Percentiles rank a stretch among this genome's conserved stretches.
Evolutionary conservation across 2,113 vertebrate species (phyloP).

Genomic region (Ondatra zibethicus): DNA sequence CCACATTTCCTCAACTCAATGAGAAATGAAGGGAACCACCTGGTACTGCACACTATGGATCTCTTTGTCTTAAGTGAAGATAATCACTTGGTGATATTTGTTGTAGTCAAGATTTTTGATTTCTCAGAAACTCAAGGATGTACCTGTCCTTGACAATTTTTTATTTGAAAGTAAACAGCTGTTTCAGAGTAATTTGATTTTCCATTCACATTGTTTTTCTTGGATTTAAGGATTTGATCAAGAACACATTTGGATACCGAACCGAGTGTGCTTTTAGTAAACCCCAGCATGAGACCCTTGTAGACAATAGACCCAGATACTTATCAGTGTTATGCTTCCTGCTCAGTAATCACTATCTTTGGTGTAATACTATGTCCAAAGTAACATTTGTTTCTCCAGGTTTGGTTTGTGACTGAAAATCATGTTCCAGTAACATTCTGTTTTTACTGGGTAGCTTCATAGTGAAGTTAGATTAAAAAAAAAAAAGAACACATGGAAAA

Average conservation of each 20-base stretch:
- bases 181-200: neutral
- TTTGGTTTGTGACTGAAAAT: constrained; percentile 52
- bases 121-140: neutral
- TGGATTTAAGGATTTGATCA: neutral
- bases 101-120: rapidly evolving
- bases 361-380: neutral
- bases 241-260: neutral
- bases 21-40: neutral
- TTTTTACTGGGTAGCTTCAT: constrained; percentile 51
- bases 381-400: constrained; percentile 11
- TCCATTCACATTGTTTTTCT: neutral
- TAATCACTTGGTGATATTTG: neutral
- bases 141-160: neutral
- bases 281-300: neutral
- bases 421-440: constrained; percentile 20
- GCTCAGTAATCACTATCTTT: neutral
- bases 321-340: neutral
- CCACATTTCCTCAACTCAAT: neutral
- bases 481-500: neutral
- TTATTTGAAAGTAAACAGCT: neutral
- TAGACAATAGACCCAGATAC: neutral
- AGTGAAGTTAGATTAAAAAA: constrained; percentile 45
- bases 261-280: neutral
- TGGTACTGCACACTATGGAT: rapidly evolving
- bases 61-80: neutral